phyloP scores from a whole-genome alignment of 92 coral and sea anemone genomes.

The Actinostola sp. region DNA sequence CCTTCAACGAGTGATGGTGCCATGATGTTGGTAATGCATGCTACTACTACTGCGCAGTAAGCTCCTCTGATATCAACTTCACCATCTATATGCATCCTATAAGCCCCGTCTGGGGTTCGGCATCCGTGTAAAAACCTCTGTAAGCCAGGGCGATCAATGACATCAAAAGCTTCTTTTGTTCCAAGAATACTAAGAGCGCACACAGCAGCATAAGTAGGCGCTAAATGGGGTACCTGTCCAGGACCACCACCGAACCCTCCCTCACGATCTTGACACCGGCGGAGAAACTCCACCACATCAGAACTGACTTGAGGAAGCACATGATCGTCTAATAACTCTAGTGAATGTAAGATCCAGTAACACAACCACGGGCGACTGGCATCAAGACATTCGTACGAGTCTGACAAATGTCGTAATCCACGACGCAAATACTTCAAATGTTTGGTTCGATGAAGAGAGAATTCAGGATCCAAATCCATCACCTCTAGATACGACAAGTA shows the following conservation, averaged over 20 bases:
- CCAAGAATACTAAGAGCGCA: conserved; percentile 93
- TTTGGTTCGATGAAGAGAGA: conserved; percentile 79
- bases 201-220: conserved; percentile 96
- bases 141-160: conserved; percentile 80
- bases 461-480: conserved; percentile 65
- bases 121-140: conserved; percentile 75
- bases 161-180: conserved; percentile 81
- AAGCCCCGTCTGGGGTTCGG: conserved; percentile 81
- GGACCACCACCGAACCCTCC: conserved; percentile 99
- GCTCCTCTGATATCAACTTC: conserved; percentile 98
- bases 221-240: conserved; percentile 91
- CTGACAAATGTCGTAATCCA: conserved; percentile 81
- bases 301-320: conserved; percentile 64
- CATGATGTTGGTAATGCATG: conserved; percentile 74
- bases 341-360: conserved; percentile 94
- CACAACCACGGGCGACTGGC: conserved; percentile 98
- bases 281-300: conserved; percentile 81
- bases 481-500: conserved; percentile 69
- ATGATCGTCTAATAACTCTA: conserved; percentile 81
- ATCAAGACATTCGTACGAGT: conserved; percentile 91
- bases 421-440: conserved; percentile 79
- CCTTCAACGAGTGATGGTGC: conserved; percentile 86
- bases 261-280: conserved; percentile 80
- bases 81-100: conserved; percentile 95
- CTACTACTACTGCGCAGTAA: conserved; percentile 93